A percentile compares a stretch with the other conserved stretches of the same genome.
Conservation (phyloP, 1,140 invertebrate species). For the Cydia splendana region DNA sequence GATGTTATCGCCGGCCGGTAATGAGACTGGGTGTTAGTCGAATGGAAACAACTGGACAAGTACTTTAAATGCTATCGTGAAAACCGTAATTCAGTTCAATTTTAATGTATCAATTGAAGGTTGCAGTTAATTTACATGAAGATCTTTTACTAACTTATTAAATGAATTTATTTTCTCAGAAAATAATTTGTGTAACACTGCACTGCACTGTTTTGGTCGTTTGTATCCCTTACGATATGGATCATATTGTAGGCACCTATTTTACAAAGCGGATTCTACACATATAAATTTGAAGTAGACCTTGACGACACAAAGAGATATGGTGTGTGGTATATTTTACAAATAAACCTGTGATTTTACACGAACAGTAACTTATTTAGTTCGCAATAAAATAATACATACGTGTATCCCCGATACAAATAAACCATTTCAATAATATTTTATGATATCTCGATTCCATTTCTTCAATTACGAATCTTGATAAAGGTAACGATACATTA, state of each 20-base stretch:
- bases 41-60: slow-evolving; percentile 53
- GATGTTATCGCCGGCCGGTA: slow-evolving; percentile 65
- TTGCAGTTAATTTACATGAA: neutral
- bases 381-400: slow-evolving; percentile 21
- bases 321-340: too few species aligned
- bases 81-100: slow-evolving; percentile 21
- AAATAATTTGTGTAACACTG: too few species aligned
- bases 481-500: slow-evolving; percentile 50
- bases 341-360: slow-evolving; percentile 11
- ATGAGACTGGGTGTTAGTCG: slow-evolving; percentile 63
- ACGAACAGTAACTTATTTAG: slow-evolving; percentile 32
- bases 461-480: slow-evolving; percentile 40
- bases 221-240: too few species aligned
- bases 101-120: neutral
- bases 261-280: too few species aligned
- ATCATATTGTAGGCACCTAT: too few species aligned
- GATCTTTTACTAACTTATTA: neutral
- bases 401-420: neutral
- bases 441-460: slow-evolving; percentile 30
- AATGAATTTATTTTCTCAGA: too few species aligned
- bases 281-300: too few species aligned
- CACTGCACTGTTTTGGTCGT: too few species aligned
- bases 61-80: slow-evolving; percentile 52
- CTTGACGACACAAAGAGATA: too few species aligned
- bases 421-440: slow-evolving; percentile 11